Base-by-base conservation (phyloP, 1,140 invertebrate species). In the Cydia strobilella region DNA sequence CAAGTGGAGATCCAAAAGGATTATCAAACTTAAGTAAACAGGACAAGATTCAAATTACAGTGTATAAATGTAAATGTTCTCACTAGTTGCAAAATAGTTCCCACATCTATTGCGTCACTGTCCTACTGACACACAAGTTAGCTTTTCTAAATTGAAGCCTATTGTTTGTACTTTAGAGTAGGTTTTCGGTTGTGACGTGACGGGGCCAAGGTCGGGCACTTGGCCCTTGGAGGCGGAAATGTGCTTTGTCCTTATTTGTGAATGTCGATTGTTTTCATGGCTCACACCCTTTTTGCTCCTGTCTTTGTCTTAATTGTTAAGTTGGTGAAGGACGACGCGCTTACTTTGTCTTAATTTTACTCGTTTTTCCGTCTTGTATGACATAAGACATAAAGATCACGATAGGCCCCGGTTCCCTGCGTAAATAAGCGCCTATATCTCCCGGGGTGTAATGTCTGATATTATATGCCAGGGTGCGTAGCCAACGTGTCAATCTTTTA, bases 31-130 rank as follows among this genome's bases (percentile, higher is more conserved):
- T 54, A 54, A 54, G 5, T 0, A 9, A 18, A 18, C 51, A 4
- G 7, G n/a, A 54, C 20, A 54, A 18, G 51, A 54, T 54, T 54
- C 15, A n/a, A 7, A 54, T 18, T 54, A 1, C 51, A 9, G 4
- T 18, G 48, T 51, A 15, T 15, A 6, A 15, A 54, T 18, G 51
- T 54, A 54, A 18, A 15, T 18, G 51, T n/a, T 20, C n/a, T 54
- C n/a, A 45, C 12, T 15, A 48, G 51, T 54, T 54, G 51, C 51
- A 54, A 54, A 54, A 54, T 15, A 18, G 51, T 54, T 54, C 51
- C 51, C 51, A 54, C 51, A 54, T 54, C 51, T 54, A 54, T 54
- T 54, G 51, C 51, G 51, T 54, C 51, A 54, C 51, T 54, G 51
- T 54, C 51, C 51, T 54, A 54, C 51, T 54, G 51, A 54, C 51